Evolutionary conservation across 2,888 invertebrate species (phyloP), one percentile per base, ranked within the genome.

Genomic region (Odontocerum albicorne): DNA sequence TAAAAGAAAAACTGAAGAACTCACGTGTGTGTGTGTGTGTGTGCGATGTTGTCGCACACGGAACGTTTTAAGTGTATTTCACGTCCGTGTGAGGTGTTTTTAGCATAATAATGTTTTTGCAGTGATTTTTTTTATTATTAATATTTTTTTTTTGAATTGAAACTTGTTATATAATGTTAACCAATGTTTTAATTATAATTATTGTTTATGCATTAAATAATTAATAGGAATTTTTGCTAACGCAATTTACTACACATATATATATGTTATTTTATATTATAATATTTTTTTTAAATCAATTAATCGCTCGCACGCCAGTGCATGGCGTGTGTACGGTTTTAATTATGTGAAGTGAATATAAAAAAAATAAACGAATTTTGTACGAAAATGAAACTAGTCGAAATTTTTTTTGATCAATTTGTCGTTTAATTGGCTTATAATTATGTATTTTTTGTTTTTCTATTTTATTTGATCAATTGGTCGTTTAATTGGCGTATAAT

Each of bases 331-430:
- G 27, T 7, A 27, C 10, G 4, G 10, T 27, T 27, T 7, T 27
- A 7, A 27, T 27, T 27, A 27, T 27, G 27, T 27, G 27, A 27
- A 27, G 27, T 27, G 27, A 27, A n/a, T n/a, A n/a, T n/a, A n/a
- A n/a, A n/a, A n/a, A n/a, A n/a, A n/a, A n/a, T 42, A 17, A 17
- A 36, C 15, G 19, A 38, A 39, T 27, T 39, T 49, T 32, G 39
- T 50, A 27, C 42, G 51, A 52, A 50, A 55, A 54, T 58, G 54
- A 54, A 64, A 63, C 63, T 65, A 63, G 63, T 64, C 65, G 65
- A 65, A 64, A 63, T 62, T 64, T n/a, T n/a, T n/a, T 62, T 63
- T 62, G 60, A 63, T 61, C 56, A 55, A 54, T 60, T 61, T 49
- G 38, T 50, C 40, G 43, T 35, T 40, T 20, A 21, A 33, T 16